A percentile compares a stretch with the other conserved stretches of the same genome.
phyloP scores from a whole-genome alignment of 1,140 invertebrate genomes.

The Drosophila azteca region DNA sequence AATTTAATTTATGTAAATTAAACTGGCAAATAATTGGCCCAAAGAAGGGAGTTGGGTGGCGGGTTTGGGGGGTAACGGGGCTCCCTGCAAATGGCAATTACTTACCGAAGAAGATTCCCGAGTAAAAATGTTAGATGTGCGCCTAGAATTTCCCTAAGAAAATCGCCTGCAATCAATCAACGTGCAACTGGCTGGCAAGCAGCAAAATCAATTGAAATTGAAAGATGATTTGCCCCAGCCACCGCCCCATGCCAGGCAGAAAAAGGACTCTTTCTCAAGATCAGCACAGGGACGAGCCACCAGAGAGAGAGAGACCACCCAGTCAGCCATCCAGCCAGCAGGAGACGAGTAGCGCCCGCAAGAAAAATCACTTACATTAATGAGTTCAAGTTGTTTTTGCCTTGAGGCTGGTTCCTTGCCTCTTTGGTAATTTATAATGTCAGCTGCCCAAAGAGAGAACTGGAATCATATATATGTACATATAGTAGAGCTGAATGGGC shows the following conservation, averaged over 20 bases:
- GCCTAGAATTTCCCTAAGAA: slow-evolving; percentile 73
- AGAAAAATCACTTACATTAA: slow-evolving; percentile 82
- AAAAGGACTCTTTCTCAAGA: neutral
- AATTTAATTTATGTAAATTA: slow-evolving; percentile 76
- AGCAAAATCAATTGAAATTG: slow-evolving; percentile 82
- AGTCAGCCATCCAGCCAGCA: neutral
- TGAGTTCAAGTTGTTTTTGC: slow-evolving; percentile 78
- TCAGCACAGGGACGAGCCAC: neutral
- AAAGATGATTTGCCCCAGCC: slow-evolving; percentile 70
- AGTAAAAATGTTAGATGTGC: slow-evolving; percentile 47
- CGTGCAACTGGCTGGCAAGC: slow-evolving; percentile 64
- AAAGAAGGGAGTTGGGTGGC: neutral
- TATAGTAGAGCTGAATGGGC: too few relatives aligned
- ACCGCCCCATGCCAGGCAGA: neutral
- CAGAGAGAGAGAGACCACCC: neutral
- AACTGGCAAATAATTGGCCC: slow-evolving; percentile 68
- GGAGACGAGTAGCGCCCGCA: slow-evolving; percentile 59
- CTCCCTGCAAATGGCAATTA: slow-evolving; percentile 63
- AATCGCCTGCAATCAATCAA: slow-evolving; percentile 77
- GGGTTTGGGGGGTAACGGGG: neutral
- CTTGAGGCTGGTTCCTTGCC: slow-evolving; percentile 55
- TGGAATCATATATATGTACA: slow-evolving; percentile 8
- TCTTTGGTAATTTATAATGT: slow-evolving; percentile 78
- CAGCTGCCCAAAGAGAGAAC: slow-evolving; percentile 59
- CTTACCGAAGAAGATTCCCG: slow-evolving; percentile 57